Conservation (phyloP, 1,140 invertebrate species). For the Brachionus manjavacas region DNA sequence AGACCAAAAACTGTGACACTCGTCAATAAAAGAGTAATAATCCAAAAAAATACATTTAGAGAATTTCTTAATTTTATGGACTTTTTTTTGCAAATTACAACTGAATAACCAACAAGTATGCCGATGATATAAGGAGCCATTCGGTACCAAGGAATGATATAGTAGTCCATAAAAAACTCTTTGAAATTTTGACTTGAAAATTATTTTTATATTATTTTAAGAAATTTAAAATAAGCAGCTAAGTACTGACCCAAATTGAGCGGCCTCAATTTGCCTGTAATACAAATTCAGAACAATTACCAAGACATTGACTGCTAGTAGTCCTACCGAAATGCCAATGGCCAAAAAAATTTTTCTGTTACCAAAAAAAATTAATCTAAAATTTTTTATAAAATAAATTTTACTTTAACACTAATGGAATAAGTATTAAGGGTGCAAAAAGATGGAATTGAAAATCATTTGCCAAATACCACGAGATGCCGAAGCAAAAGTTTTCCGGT, state of each 20-base stretch:
- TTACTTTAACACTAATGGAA: constrained; percentile 42
- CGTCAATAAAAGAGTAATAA: not conserved
- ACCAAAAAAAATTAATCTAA: not conserved
- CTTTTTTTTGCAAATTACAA: not conserved
- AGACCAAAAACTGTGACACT: constrained; percentile 5
- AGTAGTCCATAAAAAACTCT: constrained; percentile 65
- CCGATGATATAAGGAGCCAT: constrained; percentile 61
- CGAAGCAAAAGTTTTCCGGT: not conserved
- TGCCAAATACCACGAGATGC: not conserved
- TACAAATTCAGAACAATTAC: not conserved
- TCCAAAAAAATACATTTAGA: not conserved
- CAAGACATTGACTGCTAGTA: not conserved
- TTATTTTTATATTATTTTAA: not conserved
- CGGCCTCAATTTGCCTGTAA: not conserved
- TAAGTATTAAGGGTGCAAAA: constrained; percentile 63
- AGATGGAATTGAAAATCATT: constrained; percentile 48
- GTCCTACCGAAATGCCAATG: not conserved
- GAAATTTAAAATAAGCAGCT: not conserved
- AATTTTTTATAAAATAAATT: not conserved
- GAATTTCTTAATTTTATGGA: not conserved
- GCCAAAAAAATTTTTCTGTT: not conserved
- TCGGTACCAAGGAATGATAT: constrained; percentile 65
- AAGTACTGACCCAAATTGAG: constrained; percentile 1
- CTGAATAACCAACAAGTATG: constrained; percentile 56
- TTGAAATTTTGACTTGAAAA: constrained; percentile 42